Evolutionary conservation across 2,797 vertebrate genomes (phyloP).

Genomic region (Taenioides sp.): DNA sequence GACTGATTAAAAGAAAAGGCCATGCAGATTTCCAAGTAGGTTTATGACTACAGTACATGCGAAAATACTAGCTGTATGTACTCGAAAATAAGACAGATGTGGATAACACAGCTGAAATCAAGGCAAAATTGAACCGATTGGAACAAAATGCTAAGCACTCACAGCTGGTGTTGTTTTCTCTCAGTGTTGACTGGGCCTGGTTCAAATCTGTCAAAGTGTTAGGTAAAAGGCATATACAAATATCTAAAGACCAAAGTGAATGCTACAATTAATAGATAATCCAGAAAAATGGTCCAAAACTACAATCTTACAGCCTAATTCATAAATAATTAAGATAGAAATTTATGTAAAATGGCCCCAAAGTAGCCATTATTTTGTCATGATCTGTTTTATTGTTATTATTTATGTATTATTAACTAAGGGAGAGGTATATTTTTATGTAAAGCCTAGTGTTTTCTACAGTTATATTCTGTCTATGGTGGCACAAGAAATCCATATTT

Average conservation of each 20-base stretch:
- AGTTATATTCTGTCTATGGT: no score
- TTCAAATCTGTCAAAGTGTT: neutral
- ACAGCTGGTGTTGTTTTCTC: neutral
- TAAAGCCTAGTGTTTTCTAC: no score
- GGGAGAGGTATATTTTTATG: neutral
- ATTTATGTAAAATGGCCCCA: no score
- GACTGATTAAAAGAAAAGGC: constrained; percentile 15
- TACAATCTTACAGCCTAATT: neutral
- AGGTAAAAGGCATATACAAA: neutral
- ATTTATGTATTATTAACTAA: neutral
- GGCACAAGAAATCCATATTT: no score
- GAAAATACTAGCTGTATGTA: neutral
- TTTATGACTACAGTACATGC: neutral
- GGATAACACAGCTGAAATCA: neutral
- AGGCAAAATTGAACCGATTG: neutral
- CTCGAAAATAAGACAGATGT: neutral
- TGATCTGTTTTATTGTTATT: neutral
- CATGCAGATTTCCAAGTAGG: neutral
- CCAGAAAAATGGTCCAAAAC: neutral
- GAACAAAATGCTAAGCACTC: neutral
- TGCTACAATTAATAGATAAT: neutral
- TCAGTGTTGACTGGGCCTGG: neutral
- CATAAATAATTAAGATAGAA: no score
- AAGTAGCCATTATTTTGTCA: no score
- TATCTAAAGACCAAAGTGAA: neutral